Evolutionary conservation across 2,888 invertebrate genomes (phyloP), one percentile per base, ranked within the genome.

Genomic region (Athalia cordata): DNA sequence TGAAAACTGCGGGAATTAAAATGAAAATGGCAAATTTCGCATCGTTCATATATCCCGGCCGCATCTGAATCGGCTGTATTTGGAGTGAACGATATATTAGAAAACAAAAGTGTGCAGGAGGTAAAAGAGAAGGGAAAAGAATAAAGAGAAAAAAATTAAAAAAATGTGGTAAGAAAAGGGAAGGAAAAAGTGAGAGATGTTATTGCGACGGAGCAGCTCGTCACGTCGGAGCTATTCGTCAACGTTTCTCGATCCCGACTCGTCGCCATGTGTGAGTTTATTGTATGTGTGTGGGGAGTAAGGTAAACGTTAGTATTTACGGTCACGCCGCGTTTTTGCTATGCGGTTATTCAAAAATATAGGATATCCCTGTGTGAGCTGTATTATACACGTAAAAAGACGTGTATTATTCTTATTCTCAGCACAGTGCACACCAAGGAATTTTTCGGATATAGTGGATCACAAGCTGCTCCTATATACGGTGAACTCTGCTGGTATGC

Each of bases 151-250:
- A 29, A 29, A 29, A 29, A 29, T 29, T 29, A 29, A 29, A 29
- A 29, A 29, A 29, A 29, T 29, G 29, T 29, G 29, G 29, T 29
- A 29, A 29, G 29, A 29, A 29, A 29, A 29, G 29, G 29, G 29
- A 29, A 29, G 29, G 29, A 29, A 47, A 59, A 72, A 59, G 72
- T 47, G 52, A 59, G 13, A 43, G 66, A 11, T 45, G 47, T 75
- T 75, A 75, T 75, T 75, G 75, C 75, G 62, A 64, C 49, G 50
- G 47, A 64, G 15, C 64, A 43, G 61, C 61, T 75, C 50, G 59
- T 75, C 75, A 75, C 75, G 75, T 75, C 43, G 49, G 11, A 64
- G 50, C 75, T 75, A 75, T 75, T 75, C 75, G 62, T 75, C 75
- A 75, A 75, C 75, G 62, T 75, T 61, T 75, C 59, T 59, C 50